Conservation (phyloP, 2,797 vertebrate genomes). For the Simalia tracyae region DNA sequence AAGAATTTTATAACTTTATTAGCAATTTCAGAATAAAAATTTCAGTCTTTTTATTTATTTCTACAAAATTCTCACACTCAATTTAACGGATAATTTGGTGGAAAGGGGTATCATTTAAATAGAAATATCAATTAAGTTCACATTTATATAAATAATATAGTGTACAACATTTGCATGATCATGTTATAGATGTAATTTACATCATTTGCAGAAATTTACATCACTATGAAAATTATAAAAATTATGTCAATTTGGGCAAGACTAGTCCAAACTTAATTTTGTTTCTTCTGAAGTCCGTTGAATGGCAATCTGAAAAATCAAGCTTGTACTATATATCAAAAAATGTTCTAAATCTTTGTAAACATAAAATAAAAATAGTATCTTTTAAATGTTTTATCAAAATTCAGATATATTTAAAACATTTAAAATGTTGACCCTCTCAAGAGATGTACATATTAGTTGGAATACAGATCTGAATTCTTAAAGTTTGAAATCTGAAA, state of each 20-base stretch:
- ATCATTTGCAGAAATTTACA: background rate
- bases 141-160: background rate
- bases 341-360: background rate
- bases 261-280: background rate
- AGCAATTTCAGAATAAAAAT: background rate
- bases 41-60: background rate
- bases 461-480: background rate
- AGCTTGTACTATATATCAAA: background rate
- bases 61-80: background rate
- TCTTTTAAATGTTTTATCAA: background rate
- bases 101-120: background rate
- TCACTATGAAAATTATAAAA: background rate
- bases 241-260: background rate
- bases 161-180: background rate
- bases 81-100: background rate
- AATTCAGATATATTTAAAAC: background rate
- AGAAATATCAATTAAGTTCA: background rate
- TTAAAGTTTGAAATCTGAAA: background rate
- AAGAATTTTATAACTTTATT: background rate
- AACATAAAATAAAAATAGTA: background rate
- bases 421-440: background rate
- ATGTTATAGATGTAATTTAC: background rate
- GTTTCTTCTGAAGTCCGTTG: background rate
- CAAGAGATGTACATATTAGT: background rate
- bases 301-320: background rate